Evolutionary conservation across 2,797 vertebrate species (phyloP), one percentile per base, ranked within the genome.

Genomic region (Hypotaenidia philippensis): DNA sequence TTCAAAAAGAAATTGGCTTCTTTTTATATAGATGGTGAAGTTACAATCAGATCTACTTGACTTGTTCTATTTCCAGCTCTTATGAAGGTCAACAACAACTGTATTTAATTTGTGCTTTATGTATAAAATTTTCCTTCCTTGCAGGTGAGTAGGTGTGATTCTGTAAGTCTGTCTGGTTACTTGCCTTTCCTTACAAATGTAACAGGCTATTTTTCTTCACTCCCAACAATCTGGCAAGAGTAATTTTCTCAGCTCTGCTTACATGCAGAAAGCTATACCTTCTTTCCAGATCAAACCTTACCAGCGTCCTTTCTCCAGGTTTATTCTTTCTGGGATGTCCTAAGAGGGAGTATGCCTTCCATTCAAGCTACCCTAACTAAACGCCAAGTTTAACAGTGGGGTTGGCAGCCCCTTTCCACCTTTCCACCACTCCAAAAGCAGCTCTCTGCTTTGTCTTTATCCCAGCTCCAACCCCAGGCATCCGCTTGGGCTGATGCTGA

Each of bases 41-140:
- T 71, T 86, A 90, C 91, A 93, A 91, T 91, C 77, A 85, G 59
- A 93, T 84, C 79, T 80, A 76, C 79, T 95, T 89, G 82, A 90
- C 80, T 96, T 76, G 70, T 18, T 78, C 83, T 91, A 94, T 95
- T 93, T 91, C 74, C 71, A 95, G 80, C 44, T 90, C 66, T 81
- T 83, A 44, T 5, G 34, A 52, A 94, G 72, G 89, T 91, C 82
- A 93, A 64, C 65, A 89, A 90, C 81, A 87, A 57, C 68, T 89
- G 72, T 55, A 65, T 89, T 94, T 68, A 64, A 55, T 82, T 94
- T 63, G 71, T 93, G 66, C 40, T 71, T 93, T 84, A 57, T 36
- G 52, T 36, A 72, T 74, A 74, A 89, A 94, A 55, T 84, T 87
- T 76, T 65, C 66, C 71, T 84, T 90, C 69, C 66, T 88, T 93